Base-by-base conservation (phyloP, 1,140 invertebrate genomes). In the Apis laboriosa region DNA sequence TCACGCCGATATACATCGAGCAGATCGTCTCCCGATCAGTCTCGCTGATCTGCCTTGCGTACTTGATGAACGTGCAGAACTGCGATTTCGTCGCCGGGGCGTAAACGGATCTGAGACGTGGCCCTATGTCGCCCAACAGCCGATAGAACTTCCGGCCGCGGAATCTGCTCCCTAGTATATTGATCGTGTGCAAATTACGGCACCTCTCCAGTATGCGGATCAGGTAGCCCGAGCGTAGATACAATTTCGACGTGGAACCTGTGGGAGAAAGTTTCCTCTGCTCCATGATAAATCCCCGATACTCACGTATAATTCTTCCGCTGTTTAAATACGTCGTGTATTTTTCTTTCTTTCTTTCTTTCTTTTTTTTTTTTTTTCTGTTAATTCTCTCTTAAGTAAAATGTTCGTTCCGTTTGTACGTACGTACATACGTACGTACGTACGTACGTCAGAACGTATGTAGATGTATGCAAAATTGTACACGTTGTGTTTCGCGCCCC, bases 91-190 rank as follows among this genome's bases (percentile, higher is more conserved):
- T 90, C 15, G 85, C 88, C 1, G 74, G 80, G 1, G 73, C 71
- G 7, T 72, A 76, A 0, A 84, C 70, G 34, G 79, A 68, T 60
- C 86, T 84, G 1, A 92, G 55, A 21, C 86, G 70, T 2, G 85
- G 64, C 0, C 84, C 85, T 56, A 86, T 89, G 19, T 81, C 58
- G 11, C 80, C 92, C 60, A 92, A 76, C 9, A 91, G 61, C 11
- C 76, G 81, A 80, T 90, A 92, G 68, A 92, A 90, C 73, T 92
- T 92, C 51, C 66, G 66, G 1, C 91, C 90, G 9, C 86, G 84
- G 24, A 92, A 91, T 15, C 84, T 63, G 58, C 70, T 87, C 0
- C 86, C 83, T 1, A 81, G 12, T 53, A 92, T 88, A 34, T 63
- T 82, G 60, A 92, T 86, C 9, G 89, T 91, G 80, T 92, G 90